Conservation (phyloP, 2,888 invertebrate genomes). For the Drosophila anomalipes region DNA sequence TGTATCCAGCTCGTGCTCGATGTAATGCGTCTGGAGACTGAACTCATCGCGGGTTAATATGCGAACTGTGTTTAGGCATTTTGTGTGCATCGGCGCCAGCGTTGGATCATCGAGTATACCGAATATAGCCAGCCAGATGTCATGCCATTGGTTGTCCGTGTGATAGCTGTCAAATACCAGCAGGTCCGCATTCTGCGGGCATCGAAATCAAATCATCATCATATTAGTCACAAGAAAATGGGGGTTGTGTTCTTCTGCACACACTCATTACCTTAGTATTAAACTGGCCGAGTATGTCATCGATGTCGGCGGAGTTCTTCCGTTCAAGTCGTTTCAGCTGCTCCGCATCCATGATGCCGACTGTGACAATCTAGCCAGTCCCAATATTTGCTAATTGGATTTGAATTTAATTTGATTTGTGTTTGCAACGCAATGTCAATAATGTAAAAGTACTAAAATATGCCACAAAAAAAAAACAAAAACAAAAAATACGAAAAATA, state of each 20-base stretch:
- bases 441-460: constrained; percentile 30
- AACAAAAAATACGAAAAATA: constrained; percentile 40
- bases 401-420: constrained; percentile 54
- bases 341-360: constrained; percentile 79
- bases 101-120: constrained; percentile 79
- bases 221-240: constrained; percentile 12
- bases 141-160: constrained; percentile 83
- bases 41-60: constrained; percentile 91
- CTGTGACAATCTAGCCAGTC: constrained; percentile 18
- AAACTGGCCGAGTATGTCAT: constrained; percentile 77
- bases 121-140: constrained; percentile 83
- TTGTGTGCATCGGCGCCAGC: constrained; percentile 66
- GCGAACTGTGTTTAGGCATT: constrained; percentile 83
- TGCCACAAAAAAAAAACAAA: background rate
- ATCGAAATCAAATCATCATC: constrained; percentile 5
- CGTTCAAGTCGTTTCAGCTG: constrained; percentile 79
- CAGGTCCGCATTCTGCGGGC: constrained; percentile 80
- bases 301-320: constrained; percentile 74
- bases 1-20: constrained; percentile 89
- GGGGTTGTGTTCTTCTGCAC: constrained; percentile 1
- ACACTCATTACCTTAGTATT: constrained; percentile 77
- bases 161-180: constrained; percentile 83
- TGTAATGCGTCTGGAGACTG: constrained; percentile 88
- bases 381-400: constrained; percentile 52
- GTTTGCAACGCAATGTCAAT: constrained; percentile 44